phyloP scores from a whole-genome alignment of 2,797 vertebrate genomes.

The Pelodytes ibericus region DNA sequence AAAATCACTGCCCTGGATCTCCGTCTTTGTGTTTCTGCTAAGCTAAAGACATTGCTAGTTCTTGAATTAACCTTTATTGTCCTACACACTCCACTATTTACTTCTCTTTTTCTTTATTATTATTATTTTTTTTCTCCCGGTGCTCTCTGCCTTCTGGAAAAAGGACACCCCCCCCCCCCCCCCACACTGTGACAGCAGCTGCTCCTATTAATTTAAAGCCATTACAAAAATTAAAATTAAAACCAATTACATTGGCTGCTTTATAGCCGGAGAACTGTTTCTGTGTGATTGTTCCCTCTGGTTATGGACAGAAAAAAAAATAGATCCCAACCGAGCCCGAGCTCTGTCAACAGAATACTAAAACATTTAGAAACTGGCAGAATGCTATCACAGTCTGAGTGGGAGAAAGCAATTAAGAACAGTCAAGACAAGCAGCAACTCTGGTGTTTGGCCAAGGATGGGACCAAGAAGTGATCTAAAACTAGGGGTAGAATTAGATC shows the following conservation, averaged over 20 bases:
- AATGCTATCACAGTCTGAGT: constrained; percentile 57
- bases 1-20: constrained; percentile 66
- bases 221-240: constrained; percentile 87
- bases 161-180: constrained; percentile 79
- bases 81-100: constrained; percentile 73
- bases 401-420: constrained; percentile 59
- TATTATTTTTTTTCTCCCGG: constrained; percentile 58
- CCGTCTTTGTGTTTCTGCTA: constrained; percentile 71
- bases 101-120: constrained; percentile 61
- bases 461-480: too few species aligned
- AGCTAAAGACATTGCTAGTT: constrained; percentile 72
- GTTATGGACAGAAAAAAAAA: constrained; percentile 71
- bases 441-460: too few species aligned
- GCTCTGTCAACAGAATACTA: constrained; percentile 85
- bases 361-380: constrained; percentile 70
- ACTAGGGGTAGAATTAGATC: too few species aligned
- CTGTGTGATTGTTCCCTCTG: constrained; percentile 83
- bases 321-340: constrained; percentile 75
- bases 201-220: constrained; percentile 80
- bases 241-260: constrained; percentile 82
- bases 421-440: too few species aligned
- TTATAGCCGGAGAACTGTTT: constrained; percentile 72
- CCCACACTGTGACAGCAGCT: constrained; percentile 78
- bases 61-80: constrained; percentile 78
- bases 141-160: constrained; percentile 73